Base-by-base conservation (phyloP, 2,888 invertebrate species). In the Ditylenchus weischeri region DNA sequence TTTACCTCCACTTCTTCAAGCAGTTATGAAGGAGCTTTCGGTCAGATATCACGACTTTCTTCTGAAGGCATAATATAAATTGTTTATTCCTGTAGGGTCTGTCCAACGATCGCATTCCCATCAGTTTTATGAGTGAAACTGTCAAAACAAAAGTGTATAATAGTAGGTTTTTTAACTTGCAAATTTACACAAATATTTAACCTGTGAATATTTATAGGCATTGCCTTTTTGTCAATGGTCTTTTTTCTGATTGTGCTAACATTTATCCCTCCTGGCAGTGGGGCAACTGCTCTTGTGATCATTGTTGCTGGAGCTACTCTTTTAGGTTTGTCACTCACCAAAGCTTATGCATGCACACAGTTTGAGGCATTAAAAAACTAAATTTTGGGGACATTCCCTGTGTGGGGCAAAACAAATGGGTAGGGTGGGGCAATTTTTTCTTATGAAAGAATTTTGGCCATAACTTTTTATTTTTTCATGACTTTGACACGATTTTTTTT, bases 1-100 rank as follows among this genome's bases (percentile, higher is more conserved):
- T 38, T 54, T 79, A 35, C 79, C 79, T 29, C 79, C 79, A 49
- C 72, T 79, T 64, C 70, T 74, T 11, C 77, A 78, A 57, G 78
- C 78, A 66, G 10, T 68, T 21, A 70, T 73, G 62, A 79, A 79
- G 62, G 72, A 78, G 19, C 23, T 75, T 48, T 72, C 74, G 3
- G 43, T 43, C 3, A 13, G 43, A 6, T 43, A 13, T 8, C 43
- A 43, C 11, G 43, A 43, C 2, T 29, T 43, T 10, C 3, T 43
- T 6, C 8, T 43, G 43, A 1, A 8, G 15, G 5, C 1, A 13
- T 43, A 13, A 43, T 43, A 6, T 43, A 8, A 43, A 13, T 13
- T 43, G 15, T 43, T 43, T 6, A 43, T 43, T 29, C 29, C 5
- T 29, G 29, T 43, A 43, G 60, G 79, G 77, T 19, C 62, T 72